Conservation (phyloP, 2,797 vertebrate species). For the Gymnodraco acuticeps region DNA sequence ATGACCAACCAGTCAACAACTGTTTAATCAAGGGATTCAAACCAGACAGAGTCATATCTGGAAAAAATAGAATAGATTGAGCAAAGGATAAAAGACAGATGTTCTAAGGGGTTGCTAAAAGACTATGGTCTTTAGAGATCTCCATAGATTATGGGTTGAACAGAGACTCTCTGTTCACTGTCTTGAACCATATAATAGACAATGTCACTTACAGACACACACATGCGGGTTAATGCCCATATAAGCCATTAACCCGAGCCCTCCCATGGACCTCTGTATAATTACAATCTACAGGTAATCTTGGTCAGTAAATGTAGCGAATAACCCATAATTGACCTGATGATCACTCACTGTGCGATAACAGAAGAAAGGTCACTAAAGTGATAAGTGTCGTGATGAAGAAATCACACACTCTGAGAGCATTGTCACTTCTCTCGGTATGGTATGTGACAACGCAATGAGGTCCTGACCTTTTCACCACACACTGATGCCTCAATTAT, state of each 20-base stretch:
- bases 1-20: not conserved
- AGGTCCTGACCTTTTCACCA: constrained; percentile 47
- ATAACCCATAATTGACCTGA: constrained; percentile 60
- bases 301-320: constrained; percentile 59
- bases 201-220: not conserved
- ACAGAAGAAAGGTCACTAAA: constrained; percentile 47
- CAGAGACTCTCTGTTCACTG: constrained; percentile 35
- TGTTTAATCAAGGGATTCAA: not conserved
- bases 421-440: constrained; percentile 28
- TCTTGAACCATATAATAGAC: constrained; percentile 5
- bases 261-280: constrained; percentile 37
- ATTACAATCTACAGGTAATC: constrained; percentile 55
- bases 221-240: not conserved
- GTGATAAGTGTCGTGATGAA: constrained; percentile 35
- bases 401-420: constrained; percentile 34
- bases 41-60: not conserved
- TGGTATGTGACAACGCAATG: constrained; percentile 24
- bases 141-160: constrained; percentile 12
- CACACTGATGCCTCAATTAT: constrained; percentile 50
- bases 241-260: constrained; percentile 50
- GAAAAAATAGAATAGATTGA: no score
- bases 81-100: no score
- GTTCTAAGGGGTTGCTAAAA: constrained; percentile 16
- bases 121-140: constrained; percentile 39
- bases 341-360: constrained; percentile 59